These are phyloP conservation scores for Amiota mariae DNA, from an alignment of 2,888 invertebrate genomes.

Conservation along the genomic window DNA sequence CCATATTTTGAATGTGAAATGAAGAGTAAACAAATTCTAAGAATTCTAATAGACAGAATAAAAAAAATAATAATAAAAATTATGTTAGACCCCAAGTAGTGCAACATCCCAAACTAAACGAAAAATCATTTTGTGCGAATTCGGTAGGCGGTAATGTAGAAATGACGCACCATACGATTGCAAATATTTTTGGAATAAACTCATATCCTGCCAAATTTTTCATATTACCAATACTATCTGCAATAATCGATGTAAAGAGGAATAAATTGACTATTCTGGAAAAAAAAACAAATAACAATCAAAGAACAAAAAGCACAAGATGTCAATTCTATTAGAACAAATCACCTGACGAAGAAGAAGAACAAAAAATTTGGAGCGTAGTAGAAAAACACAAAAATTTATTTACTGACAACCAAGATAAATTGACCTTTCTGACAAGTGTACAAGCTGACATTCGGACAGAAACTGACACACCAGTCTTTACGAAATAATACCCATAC, in stretches of 20 bases:
- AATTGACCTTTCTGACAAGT: background rate
- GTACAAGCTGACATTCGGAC: background rate
- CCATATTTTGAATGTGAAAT: slow-evolving; percentile 36
- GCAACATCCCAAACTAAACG: slow-evolving; percentile 33
- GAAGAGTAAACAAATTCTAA: slow-evolving; percentile 43
- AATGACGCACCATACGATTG: slow-evolving; percentile 29
- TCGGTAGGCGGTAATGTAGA: slow-evolving; percentile 38
- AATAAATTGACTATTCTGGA: background rate
- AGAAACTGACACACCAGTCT: too few relatives aligned
- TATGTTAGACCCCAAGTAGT: slow-evolving; percentile 39
- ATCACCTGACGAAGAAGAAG: too few relatives aligned
- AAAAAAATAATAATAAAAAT: slow-evolving; percentile 43
- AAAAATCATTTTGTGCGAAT: slow-evolving; percentile 39
- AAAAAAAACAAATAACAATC: background rate
- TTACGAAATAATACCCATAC: too few relatives aligned
- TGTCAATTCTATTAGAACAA: background rate
- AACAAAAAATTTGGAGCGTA: too few relatives aligned
- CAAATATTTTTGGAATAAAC: background rate
- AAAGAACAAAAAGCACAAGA: background rate
- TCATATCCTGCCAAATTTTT: background rate
- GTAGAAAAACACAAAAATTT: background rate
- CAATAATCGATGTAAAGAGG: too few relatives aligned
- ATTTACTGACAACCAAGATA: background rate
- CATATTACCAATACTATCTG: background rate
- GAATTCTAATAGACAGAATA: slow-evolving; percentile 46